These are phyloP conservation scores for Mastigias papua DNA, from an alignment of 30 jellyfish, hydroid and myxozoan species.

Conservation along the genomic window DNA sequence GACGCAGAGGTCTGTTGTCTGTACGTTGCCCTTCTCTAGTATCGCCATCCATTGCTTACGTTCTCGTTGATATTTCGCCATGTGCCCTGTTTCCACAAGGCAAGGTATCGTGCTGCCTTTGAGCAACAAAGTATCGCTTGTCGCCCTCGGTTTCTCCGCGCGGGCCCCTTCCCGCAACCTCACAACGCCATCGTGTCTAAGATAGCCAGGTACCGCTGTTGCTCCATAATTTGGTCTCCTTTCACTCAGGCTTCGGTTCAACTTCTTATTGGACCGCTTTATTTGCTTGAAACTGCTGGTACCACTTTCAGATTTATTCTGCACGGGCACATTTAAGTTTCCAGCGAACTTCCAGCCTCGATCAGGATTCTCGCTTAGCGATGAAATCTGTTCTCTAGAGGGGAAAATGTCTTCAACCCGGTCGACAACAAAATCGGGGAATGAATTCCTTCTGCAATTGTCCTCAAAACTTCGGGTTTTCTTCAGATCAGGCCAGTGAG, in stretches of 20 bases:
- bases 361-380: not conserved
- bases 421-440: constrained; percentile 28
- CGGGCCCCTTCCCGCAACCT: not conserved
- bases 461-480: not conserved
- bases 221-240: not conserved
- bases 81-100: constrained; percentile 88
- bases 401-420: constrained; percentile 32
- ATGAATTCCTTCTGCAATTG: constrained; percentile 19
- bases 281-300: not conserved
- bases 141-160: constrained; percentile 61
- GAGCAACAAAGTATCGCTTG: constrained; percentile 81
- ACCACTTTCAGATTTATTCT: not conserved
- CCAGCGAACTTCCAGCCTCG: no score
- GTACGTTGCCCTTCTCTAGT: constrained; percentile 51
- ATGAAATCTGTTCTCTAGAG: constrained; percentile 19
- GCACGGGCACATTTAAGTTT: not conserved
- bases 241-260: not conserved
- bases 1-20: constrained; percentile 85
- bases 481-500: constrained; percentile 3
- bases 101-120: constrained; percentile 67
- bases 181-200: not conserved
- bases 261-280: not conserved
- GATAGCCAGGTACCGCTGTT: not conserved
- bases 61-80: constrained; percentile 82
- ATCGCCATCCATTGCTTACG: constrained; percentile 67